phyloP scores from a whole-genome alignment of 2,888 invertebrate species.

The Sthenelais limicola region DNA sequence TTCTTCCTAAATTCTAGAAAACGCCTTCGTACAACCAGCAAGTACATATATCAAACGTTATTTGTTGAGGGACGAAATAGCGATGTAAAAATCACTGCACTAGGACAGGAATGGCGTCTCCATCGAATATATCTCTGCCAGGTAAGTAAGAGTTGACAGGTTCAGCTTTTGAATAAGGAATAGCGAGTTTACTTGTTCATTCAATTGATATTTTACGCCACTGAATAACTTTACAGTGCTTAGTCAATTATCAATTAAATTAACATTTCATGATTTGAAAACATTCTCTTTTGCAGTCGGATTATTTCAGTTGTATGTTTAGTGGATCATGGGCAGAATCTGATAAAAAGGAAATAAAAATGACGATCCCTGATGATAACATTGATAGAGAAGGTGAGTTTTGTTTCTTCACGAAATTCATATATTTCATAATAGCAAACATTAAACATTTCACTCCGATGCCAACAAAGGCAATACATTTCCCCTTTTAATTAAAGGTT shows the following conservation, averaged over 20 bases:
- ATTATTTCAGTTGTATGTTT: conserved; percentile 87
- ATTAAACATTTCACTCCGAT: too few species aligned
- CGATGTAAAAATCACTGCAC: conserved; percentile 81
- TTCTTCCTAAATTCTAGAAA: too few species aligned
- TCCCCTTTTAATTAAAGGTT: too few species aligned
- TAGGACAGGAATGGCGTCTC: conserved; percentile 82
- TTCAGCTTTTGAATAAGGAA: too few species aligned
- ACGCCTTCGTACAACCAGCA: conserved; percentile 81
- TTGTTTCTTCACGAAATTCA: too few species aligned
- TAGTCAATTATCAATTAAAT: neutral
- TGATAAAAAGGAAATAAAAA: conserved; percentile 78
- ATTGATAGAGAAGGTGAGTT: conserved; percentile 79
- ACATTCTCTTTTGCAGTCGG: conserved; percentile 75
- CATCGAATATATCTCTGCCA: conserved; percentile 86
- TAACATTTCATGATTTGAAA: neutral
- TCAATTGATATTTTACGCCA: too few species aligned
- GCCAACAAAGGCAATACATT: too few species aligned
- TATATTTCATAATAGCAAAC: too few species aligned
- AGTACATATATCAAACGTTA: conserved; percentile 84
- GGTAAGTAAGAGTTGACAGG: too few species aligned
- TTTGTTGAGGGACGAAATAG: conserved; percentile 84
- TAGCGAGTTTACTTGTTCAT: too few species aligned
- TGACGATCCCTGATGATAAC: conserved; percentile 82
- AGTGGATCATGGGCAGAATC: conserved; percentile 85
- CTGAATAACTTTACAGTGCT: too few species aligned